Evolutionary conservation across 2,888 invertebrate genomes (phyloP).

Genomic region (Blastobasis adustella): DNA sequence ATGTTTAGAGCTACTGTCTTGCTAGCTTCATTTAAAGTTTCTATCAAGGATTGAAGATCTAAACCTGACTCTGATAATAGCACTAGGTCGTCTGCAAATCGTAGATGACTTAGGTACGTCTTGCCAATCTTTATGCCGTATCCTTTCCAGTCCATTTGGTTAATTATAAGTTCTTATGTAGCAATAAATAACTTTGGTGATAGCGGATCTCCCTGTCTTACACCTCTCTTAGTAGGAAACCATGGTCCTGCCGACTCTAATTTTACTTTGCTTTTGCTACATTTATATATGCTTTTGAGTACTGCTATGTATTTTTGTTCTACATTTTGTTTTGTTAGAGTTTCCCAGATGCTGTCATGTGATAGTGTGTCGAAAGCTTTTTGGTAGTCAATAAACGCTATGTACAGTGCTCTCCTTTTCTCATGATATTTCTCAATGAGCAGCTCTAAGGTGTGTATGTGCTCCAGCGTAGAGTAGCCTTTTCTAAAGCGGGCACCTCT

Average conservation of each 20-base stretch:
- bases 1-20: constrained; percentile 9
- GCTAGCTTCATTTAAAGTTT: constrained; percentile 7
- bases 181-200: constrained; percentile 8
- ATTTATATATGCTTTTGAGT: constrained; percentile 10
- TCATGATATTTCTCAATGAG: neutral
- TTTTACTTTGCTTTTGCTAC: constrained; percentile 7
- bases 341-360: neutral
- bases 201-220: constrained; percentile 10
- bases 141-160: constrained; percentile 5
- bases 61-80: constrained; percentile 2
- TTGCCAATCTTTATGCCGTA: constrained; percentile 1
- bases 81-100: constrained; percentile 6
- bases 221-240: constrained; percentile 8
- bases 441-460: neutral
- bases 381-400: neutral
- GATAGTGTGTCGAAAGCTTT: neutral
- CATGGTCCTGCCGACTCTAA: constrained; percentile 3
- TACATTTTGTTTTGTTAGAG: neutral
- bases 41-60: constrained; percentile 8
- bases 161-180: constrained; percentile 4
- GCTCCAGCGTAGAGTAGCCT: neutral
- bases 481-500: neutral
- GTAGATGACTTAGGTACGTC: constrained; percentile 6
- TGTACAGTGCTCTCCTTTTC: neutral
- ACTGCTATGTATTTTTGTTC: neutral